Base-by-base conservation (phyloP, 2,797 vertebrate species). In the Phoxinus dragarum region DNA sequence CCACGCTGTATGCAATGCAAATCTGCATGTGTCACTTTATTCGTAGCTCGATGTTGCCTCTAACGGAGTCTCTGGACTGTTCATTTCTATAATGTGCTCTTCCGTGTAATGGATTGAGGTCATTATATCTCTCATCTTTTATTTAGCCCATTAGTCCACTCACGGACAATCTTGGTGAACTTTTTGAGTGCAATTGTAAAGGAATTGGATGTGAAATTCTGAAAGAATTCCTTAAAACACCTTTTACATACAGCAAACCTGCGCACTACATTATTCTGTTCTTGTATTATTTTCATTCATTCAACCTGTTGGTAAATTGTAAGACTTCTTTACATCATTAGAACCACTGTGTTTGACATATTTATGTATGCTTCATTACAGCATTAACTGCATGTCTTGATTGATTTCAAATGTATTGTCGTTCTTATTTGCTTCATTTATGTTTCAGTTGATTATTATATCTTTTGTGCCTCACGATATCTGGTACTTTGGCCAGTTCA, bases 21-120 rank as follows among this genome's bases (percentile, higher is more conserved):
- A 79, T 84, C 64, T 69, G 74, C 74, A 78, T 78, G 68, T 34
- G 66, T 84, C 47, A 69, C 81, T 83, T 75, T 75, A 83, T 36
- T 83, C 12, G 3, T 75, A 49, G 47, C 10, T 69, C 49, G 27
- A 12, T 34, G 47, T 78, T 67, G 64, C 23, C 61, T 84, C 64
- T 27, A 42, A 34, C 23, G 12, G 34, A 3, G 8, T 76, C 14
- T 38, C 16, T 77, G 36, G 36, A 56, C 38, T 69, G 27, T 69
- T 69, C 3, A 59, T 47, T 10, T 56, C n/a, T 69, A 19, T 21
- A 11, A 31, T 52, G 44, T 61, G 17, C 54, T 34, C 11, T 9
- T 34, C 38, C 4, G 21, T 77, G 14, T 77, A 84, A 84, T 67
- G 44, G 47, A 52, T 69, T 16, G 31, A 44, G 19, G 38, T 42